Conservation (phyloP, 2,113 vertebrate species). For the Scolopax mira region DNA sequence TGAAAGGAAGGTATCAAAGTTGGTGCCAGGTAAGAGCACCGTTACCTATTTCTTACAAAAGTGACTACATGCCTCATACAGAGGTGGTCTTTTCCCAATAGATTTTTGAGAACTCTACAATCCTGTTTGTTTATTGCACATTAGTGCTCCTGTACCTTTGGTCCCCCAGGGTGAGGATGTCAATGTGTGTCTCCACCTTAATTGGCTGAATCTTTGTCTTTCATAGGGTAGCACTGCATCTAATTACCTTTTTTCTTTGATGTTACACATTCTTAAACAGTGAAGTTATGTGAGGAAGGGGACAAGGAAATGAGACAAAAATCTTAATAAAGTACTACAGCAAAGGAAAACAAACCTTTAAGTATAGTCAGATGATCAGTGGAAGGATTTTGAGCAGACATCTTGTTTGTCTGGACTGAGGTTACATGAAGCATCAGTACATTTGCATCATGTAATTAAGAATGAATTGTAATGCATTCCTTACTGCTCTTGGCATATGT, state of each 20-base stretch:
- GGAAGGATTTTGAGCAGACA: neutral
- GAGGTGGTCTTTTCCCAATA: neutral
- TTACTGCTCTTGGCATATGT: accelerated
- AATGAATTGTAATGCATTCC: neutral
- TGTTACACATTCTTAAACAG: neutral
- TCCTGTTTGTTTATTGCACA: neutral
- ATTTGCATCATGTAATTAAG: neutral
- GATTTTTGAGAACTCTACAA: neutral
- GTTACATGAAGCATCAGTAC: neutral
- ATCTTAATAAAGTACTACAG: neutral
- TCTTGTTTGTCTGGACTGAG: neutral
- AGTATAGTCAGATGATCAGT: neutral
- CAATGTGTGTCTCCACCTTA: neutral
- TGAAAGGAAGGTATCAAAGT: neutral
- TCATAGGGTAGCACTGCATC: neutral
- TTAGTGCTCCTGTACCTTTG: neutral
- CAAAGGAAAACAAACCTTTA: neutral
- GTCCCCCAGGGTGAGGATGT: neutral
- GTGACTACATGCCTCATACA: neutral
- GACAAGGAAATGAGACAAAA: neutral
- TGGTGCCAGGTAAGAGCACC: neutral
- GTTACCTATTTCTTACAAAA: neutral
- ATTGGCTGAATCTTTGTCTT: neutral
- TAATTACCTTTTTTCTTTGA: neutral
- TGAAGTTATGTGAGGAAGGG: accelerated